Evolutionary conservation across 2,797 vertebrate genomes (phyloP), one percentile per base, ranked within the genome.

Genomic region (Aplochiton taeniatus): DNA sequence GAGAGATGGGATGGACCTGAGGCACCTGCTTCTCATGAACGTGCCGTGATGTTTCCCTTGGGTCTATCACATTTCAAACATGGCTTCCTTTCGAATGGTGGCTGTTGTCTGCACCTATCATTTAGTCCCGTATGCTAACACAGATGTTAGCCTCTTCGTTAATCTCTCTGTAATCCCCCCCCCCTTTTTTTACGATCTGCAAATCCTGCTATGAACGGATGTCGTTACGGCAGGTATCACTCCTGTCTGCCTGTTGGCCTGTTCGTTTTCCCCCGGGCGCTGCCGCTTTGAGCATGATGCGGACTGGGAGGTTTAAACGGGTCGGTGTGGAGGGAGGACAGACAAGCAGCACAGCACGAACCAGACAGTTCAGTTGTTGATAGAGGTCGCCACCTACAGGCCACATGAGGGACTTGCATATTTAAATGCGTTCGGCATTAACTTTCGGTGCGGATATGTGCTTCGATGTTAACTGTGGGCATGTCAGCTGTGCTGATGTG

Each of bases 341-440:
- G 31, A 54, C 41, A 12, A 13, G 56, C 11, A n/a, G 49, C 7
- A 45, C 14, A 19, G 19, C 11, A 20, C 13, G 12, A n/a, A 42
- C 48, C 17, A 11, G 43, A 50, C 8, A 9, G 8, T 14, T 20
- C 0, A 8, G 48, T 65, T 60, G 12, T 81, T 61, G 63, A 45
- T n/a, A 4, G 72, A 72, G 55, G 81, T 17, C 53, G 61, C 90
- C 90, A 81, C 75, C 92, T 91, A 82, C 76, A 87, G 91, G 88
- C 63, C 1, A 11, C 4, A 5, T n/a, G 1, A 41, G 11, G 44
- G 16, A 10, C 11, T 11, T 78, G 65, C 88, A 31, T 31, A 31
- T 31, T 31, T 31, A 31, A 31, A 31, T 31, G 31, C 31, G n/a
- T n/a, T n/a, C n/a, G 6, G 6, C 31, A 31, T 6, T 31, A 31